phyloP scores from a whole-genome alignment of 2,113 vertebrate species.

The Semnopithecus entellus region DNA sequence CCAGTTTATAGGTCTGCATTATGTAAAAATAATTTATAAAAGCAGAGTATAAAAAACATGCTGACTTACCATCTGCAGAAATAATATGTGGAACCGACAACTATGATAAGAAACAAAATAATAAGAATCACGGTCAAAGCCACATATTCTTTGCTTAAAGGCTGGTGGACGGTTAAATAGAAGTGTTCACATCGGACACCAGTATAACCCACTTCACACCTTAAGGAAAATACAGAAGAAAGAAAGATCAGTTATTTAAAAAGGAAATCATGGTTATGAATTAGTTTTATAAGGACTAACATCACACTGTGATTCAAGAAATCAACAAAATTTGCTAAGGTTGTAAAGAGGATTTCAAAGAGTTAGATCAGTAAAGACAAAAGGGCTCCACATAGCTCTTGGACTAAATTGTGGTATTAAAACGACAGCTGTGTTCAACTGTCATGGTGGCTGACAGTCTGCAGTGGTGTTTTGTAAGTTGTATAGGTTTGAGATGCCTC shows the following conservation, averaged over 20 bases:
- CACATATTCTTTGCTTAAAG: constrained; percentile 85
- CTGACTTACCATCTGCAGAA: constrained; percentile 83
- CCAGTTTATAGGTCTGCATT: neutral
- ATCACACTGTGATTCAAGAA: neutral
- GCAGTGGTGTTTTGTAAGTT: neutral
- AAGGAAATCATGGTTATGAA: neutral
- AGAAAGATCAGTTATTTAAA: neutral
- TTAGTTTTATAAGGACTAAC: neutral
- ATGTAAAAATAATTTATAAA: neutral
- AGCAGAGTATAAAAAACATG: fast-evolving
- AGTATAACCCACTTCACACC: constrained; percentile 84
- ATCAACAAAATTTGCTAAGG: neutral
- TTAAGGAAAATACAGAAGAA: neutral
- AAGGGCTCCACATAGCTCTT: neutral
- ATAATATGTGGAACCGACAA: constrained; percentile 78
- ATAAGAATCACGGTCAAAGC: constrained; percentile 77
- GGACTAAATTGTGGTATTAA: neutral
- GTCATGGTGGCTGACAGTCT: neutral
- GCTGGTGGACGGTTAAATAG: constrained; percentile 77
- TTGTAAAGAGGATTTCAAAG: neutral
- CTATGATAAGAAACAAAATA: constrained; percentile 71
- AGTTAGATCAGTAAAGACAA: neutral
- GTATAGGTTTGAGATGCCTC: neutral
- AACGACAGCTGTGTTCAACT: neutral
- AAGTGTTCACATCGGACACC: constrained; percentile 85